A percentile compares a stretch with the other conserved stretches of the same genome.
Evolutionary conservation across 1,140 invertebrate species (phyloP).

Genomic region (Physella acuta): DNA sequence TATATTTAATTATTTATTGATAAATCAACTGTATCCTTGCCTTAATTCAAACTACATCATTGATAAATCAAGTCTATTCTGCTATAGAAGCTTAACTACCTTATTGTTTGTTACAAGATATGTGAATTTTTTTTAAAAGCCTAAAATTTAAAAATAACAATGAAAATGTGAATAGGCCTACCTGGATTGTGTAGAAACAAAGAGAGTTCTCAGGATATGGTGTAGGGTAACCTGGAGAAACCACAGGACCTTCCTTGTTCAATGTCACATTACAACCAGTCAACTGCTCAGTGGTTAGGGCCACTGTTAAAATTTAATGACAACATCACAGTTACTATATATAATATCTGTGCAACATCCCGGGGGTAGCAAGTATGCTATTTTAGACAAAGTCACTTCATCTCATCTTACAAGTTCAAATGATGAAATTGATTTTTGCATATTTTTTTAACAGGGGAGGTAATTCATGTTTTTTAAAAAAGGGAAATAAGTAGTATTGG

Average conservation of each 20-base stretch:
- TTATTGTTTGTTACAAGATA: too few species aligned
- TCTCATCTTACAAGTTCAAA: not conserved
- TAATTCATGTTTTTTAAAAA: not conserved
- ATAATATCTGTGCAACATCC: not conserved
- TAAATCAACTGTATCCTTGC: too few species aligned
- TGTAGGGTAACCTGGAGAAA: constrained; percentile 20
- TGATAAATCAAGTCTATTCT: too few species aligned
- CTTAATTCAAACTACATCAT: too few species aligned
- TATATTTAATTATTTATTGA: too few species aligned
- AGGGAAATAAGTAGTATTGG: too few species aligned
- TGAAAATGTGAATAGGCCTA: not conserved
- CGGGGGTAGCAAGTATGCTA: not conserved
- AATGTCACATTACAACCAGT: constrained; percentile 24
- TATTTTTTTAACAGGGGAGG: not conserved
- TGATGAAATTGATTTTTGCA: not conserved
- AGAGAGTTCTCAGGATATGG: constrained; percentile 12
- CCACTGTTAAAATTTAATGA: not conserved
- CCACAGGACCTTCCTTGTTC: constrained; percentile 10
- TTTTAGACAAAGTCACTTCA: not conserved
- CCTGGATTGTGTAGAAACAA: constrained; percentile 27
- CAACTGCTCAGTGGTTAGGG: not conserved
- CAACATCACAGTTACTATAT: not conserved
- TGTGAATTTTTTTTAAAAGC: too few species aligned
- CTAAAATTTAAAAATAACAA: not conserved
- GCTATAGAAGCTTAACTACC: too few species aligned